phyloP scores from a whole-genome alignment of 2,113 vertebrate genomes.

The Python bivittatus region DNA sequence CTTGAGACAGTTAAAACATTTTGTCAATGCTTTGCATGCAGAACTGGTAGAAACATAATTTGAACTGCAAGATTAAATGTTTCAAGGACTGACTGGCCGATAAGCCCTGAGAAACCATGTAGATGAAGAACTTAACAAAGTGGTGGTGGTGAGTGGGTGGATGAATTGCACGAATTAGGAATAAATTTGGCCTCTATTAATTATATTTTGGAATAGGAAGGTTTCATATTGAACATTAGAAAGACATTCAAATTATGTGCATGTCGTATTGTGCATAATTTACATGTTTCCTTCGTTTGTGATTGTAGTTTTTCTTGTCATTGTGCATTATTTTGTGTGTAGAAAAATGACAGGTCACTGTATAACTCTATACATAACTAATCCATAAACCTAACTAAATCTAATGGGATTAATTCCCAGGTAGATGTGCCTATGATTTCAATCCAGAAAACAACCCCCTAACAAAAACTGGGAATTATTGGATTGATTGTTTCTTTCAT shows the following conservation, averaged over 20 bases:
- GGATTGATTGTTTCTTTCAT: background rate
- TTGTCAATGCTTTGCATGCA: background rate
- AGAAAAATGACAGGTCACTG: background rate
- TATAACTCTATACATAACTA: background rate
- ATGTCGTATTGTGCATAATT: background rate
- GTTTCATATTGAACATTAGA: background rate
- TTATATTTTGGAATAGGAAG: background rate
- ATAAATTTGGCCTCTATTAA: background rate
- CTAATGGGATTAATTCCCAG: background rate
- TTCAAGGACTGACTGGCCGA: background rate
- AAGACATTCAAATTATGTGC: background rate
- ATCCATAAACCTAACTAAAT: background rate
- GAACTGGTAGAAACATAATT: background rate
- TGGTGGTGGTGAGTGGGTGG: background rate
- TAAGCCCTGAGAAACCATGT: background rate
- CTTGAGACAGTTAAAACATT: background rate
- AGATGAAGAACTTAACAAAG: background rate
- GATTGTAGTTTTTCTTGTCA: background rate
- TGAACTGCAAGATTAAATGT: background rate
- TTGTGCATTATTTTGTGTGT: background rate
- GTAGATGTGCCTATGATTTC: background rate
- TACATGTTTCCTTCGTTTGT: background rate
- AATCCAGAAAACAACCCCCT: background rate
- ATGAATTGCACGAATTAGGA: background rate
- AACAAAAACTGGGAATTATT: background rate